Percentiles rank a stretch among this genome's conserved stretches.
Conservation (phyloP, 1,140 invertebrate species). For the Stegodyphus mimosarum region DNA sequence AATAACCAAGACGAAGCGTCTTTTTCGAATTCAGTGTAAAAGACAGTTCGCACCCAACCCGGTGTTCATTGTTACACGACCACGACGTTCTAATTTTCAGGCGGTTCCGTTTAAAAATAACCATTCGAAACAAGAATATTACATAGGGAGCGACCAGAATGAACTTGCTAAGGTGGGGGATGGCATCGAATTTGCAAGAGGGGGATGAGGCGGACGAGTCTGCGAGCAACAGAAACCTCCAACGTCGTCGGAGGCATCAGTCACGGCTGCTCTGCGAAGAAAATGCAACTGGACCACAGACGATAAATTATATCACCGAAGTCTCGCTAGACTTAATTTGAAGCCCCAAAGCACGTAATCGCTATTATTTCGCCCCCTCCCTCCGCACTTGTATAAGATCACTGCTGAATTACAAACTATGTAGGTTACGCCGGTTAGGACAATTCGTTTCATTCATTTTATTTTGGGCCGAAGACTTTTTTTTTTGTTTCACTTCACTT, state of each 20-base stretch:
- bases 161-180: no score
- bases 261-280: constrained; percentile 19
- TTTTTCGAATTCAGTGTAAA: not conserved
- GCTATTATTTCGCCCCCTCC: constrained; percentile 42
- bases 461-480: not conserved
- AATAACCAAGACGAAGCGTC: no score
- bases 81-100: constrained; percentile 3
- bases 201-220: not conserved
- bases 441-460: constrained; percentile 35
- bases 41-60: not conserved
- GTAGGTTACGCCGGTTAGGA: constrained; percentile 36
- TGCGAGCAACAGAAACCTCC: not conserved
- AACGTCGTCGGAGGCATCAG: constrained; percentile 38
- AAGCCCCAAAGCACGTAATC: constrained; percentile 43
- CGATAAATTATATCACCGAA: constrained; percentile 56
- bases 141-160: no score
- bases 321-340: constrained; percentile 33
- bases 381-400: constrained; percentile 22
- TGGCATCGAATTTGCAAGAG: not conserved
- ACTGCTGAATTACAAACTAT: constrained; percentile 29
- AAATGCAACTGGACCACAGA: constrained; percentile 18
- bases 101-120: constrained; percentile 12
- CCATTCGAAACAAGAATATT: not conserved
- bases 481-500: constrained; percentile 18
- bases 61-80: not conserved